Evolutionary conservation across 1,140 invertebrate genomes (phyloP), one percentile per base, ranked within the genome.

Genomic region (Zaprionus capensis): DNA sequence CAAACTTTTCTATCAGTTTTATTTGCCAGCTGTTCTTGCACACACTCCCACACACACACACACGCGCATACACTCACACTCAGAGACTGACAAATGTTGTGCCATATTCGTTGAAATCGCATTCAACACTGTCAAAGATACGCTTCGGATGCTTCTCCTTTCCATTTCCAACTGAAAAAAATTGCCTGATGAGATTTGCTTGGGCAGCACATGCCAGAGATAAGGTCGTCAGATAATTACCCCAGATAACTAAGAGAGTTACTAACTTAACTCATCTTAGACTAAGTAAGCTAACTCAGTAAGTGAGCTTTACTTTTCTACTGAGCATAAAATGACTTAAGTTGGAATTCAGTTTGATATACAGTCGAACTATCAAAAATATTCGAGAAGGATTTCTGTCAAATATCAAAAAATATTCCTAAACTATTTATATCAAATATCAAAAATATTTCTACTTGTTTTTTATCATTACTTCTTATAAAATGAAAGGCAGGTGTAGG

Each of bases 1-100:
- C 78, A 86, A 86, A 86, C 80, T 86, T 86, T 87, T 70, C 79
- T 77, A 64, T 80, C 56, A 66, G 70, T 58, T 65, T 79, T 59
- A 71, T 81, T 85, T 85, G 78, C 82, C 82, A 84, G 71, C 79
- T 85, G 82, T 55, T 76, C 67, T 44, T 57, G 57, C 61, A 76
- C 38, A 70, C 51, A 61, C 28, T 14, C 38, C 28, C 31, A 56
- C 24, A 49, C 26, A 65, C 58, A 67, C 44, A 75, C 41, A 63
- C 22, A 57, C 36, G 12, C 22, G n/a, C n/a, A 44, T 20, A 53
- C 46, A 34, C 31, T 11, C 9, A 36, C 14, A 38, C 22, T 22
- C n/a, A 56, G 9, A 66, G 2, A 44, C 34, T 56, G 28, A 51
- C 20, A 69, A 75, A 64, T 70, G 28, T 63, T 58, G 66, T 44